phyloP scores from a whole-genome alignment of 2,113 vertebrate species.

The Gavia stellata region DNA sequence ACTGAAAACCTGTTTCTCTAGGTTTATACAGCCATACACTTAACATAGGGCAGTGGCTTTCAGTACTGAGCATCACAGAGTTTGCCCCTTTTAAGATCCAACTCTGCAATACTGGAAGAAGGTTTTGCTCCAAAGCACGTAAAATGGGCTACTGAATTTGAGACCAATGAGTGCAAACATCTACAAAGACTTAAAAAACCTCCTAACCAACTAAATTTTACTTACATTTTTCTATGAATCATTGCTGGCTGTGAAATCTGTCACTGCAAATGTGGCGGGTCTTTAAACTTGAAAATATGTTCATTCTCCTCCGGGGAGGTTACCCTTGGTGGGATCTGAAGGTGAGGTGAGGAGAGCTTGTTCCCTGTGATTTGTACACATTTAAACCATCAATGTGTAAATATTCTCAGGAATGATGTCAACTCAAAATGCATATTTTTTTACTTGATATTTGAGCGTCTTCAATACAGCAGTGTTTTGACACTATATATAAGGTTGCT shows the following conservation, averaged over 20 bases:
- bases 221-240: not conserved
- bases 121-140: not conserved
- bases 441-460: not conserved
- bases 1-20: not conserved
- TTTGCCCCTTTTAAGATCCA: not conserved
- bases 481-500: not conserved
- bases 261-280: not conserved
- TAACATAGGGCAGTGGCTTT: not conserved
- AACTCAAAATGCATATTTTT: not conserved
- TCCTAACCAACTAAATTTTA: not conserved
- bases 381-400: not conserved
- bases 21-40: not conserved
- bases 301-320: not conserved
- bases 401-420: not conserved
- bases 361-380: not conserved
- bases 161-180: not conserved
- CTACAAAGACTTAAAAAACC: not conserved
- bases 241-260: not conserved
- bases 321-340: not conserved
- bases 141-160: not conserved
- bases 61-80: not conserved
- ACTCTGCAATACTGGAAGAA: not conserved
- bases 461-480: not conserved
- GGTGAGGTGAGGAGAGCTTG: not conserved
- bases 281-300: not conserved